Conservation (phyloP, 2,888 invertebrate genomes). For the Zygothrica quintamaculata region DNA sequence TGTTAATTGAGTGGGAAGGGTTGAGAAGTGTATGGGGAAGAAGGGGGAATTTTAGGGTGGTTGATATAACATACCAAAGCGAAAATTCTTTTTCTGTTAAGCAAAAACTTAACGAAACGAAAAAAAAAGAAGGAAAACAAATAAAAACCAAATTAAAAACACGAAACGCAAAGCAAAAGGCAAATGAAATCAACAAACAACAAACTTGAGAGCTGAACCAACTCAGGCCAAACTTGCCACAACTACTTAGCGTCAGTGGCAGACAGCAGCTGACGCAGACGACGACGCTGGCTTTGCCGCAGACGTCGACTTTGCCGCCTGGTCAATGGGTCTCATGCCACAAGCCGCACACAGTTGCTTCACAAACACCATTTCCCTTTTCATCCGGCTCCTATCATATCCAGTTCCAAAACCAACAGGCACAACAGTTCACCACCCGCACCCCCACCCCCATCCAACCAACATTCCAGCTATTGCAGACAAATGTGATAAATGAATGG, state of each 20-base stretch:
- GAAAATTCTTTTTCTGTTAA: conserved; percentile 2
- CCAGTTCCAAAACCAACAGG: not conserved
- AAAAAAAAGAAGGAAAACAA: not conserved
- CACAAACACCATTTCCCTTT: no score
- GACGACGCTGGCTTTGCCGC: conserved; percentile 33
- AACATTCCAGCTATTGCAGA: conserved; percentile 4
- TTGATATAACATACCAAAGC: no score
- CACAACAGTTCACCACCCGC: not conserved
- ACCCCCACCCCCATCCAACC: not conserved
- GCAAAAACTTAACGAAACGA: not conserved
- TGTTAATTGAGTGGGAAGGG: not conserved
- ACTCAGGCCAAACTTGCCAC: conserved; percentile 54
- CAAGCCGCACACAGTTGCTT: not conserved
- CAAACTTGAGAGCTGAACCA: conserved; percentile 36
- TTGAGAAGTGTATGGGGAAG: not conserved
- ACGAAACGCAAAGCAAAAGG: conserved; percentile 27
- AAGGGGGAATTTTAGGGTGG: no score
- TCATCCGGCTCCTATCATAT: not conserved
- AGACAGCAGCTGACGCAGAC: conserved; percentile 26
- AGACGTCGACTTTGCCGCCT: conserved; percentile 32
- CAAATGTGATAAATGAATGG: conserved; percentile 50
- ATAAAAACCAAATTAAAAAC: conserved; percentile 7
- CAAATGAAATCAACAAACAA: conserved; percentile 59
- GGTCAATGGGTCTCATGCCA: not conserved
- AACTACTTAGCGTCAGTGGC: conserved; percentile 71